phyloP scores from a whole-genome alignment of 2,888 invertebrate species.

The Acleris laterana region DNA sequence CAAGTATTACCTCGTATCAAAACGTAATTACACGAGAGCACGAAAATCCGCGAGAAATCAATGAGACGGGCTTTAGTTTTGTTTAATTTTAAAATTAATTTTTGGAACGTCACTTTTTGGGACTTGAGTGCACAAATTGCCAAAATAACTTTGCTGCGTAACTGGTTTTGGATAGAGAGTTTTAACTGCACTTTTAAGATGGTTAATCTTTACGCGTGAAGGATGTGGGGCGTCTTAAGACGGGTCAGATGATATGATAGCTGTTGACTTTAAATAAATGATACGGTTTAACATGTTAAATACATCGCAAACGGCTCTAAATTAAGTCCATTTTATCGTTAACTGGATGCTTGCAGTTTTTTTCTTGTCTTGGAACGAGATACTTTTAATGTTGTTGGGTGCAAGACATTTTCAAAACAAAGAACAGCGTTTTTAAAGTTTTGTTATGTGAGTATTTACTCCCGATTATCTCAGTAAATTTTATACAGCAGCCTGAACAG shows the following conservation, averaged over 20 bases:
- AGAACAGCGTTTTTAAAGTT: too few species aligned
- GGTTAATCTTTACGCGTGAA: conserved; percentile 13
- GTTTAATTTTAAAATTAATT: conserved; percentile 61
- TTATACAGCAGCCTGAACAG: too few species aligned
- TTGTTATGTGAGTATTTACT: too few species aligned
- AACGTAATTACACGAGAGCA: conserved; percentile 60
- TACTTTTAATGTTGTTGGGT: conserved; percentile 4
- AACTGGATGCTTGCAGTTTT: conserved; percentile 21
- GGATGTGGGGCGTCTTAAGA: conserved; percentile 26
- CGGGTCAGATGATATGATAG: conserved; percentile 27
- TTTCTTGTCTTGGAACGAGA: conserved; percentile 16
- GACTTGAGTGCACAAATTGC: not conserved
- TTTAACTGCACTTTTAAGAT: conserved; percentile 1
- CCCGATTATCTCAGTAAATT: too few species aligned
- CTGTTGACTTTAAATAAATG: conserved; percentile 38
- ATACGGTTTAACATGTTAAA: conserved; percentile 37
- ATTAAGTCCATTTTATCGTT: conserved; percentile 32
- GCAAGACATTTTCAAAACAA: not conserved
- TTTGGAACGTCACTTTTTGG: conserved; percentile 28
- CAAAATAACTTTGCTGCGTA: conserved; percentile 4
- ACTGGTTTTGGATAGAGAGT: not conserved
- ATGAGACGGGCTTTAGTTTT: conserved; percentile 45
- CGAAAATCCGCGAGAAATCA: conserved; percentile 53
- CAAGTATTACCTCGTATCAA: conserved; percentile 63
- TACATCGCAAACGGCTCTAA: conserved; percentile 31